Conservation (phyloP, 2,888 invertebrate species). For the Brachyptera putata region DNA sequence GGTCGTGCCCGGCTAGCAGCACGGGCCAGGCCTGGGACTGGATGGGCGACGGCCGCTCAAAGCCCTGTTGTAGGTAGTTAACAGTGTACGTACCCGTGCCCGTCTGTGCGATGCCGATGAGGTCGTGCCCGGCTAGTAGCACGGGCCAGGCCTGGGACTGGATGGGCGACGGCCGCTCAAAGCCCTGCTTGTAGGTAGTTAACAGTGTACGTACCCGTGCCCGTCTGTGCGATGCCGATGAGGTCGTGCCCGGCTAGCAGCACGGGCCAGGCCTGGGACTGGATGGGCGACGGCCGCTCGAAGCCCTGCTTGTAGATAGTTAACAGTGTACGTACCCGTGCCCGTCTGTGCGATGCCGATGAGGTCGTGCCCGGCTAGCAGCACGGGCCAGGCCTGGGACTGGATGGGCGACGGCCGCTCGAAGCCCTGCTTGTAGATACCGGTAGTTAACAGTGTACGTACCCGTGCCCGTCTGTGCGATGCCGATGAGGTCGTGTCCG, state of each 20-base stretch:
- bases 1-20: conserved; percentile 80
- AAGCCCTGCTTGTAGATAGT: too few species aligned
- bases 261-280: conserved; percentile 93
- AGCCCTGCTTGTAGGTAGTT: too few species aligned
- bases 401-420: conserved; percentile 92
- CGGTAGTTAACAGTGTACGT: too few species aligned
- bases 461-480: conserved; percentile 89
- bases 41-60: conserved; percentile 89
- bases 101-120: conserved; percentile 97
- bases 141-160: conserved; percentile 95
- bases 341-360: conserved; percentile 98
- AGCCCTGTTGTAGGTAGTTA: too few species aligned
- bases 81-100: conserved; percentile 68
- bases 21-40: conserved; percentile 95
- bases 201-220: conserved; percentile 62
- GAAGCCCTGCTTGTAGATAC: conserved; percentile 81
- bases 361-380: conserved; percentile 84
- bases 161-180: conserved; percentile 89
- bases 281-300: conserved; percentile 90
- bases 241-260: conserved; percentile 85
- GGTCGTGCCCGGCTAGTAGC: conserved; percentile 80
- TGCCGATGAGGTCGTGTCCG: conserved; percentile 92
- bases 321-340: conserved; percentile 60
- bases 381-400: conserved; percentile 90
- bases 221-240: conserved; percentile 97